A percentile compares a stretch with the other conserved stretches of the same genome.
phyloP scores from a whole-genome alignment of 2,797 vertebrate genomes.

The Cephalopachus bancanus region DNA sequence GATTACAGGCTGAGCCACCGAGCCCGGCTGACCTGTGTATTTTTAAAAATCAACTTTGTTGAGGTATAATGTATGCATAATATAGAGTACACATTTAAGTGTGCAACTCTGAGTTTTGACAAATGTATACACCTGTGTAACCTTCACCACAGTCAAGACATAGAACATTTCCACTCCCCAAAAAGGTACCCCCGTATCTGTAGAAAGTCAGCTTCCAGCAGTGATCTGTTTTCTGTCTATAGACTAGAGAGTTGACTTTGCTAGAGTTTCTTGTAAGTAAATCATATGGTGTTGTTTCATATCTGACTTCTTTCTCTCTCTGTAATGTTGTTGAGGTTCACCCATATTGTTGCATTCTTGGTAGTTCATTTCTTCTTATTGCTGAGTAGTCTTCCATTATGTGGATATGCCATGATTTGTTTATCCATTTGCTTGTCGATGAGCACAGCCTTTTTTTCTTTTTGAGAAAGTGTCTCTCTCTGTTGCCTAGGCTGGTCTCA shows the following conservation, averaged over 20 bases:
- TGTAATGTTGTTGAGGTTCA: neutral
- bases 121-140: no score
- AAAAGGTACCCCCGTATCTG: neutral
- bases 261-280: neutral
- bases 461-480: no score
- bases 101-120: neutral
- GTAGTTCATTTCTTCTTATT: no score
- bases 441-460: no score
- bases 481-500: no score
- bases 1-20: no score
- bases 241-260: neutral
- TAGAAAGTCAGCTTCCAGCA: neutral
- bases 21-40: no score
- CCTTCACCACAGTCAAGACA: no score
- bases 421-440: no score
- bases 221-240: neutral
- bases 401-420: no score
- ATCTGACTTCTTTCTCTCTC: neutral
- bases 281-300: neutral
- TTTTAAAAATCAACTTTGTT: conserved; percentile 18
- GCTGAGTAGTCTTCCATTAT: no score
- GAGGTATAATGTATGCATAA: neutral
- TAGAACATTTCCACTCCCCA: no score
- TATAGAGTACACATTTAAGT: neutral
- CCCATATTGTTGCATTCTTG: neutral